Conservation (phyloP, 2,888 invertebrate genomes). For the Anorthoa munda region DNA sequence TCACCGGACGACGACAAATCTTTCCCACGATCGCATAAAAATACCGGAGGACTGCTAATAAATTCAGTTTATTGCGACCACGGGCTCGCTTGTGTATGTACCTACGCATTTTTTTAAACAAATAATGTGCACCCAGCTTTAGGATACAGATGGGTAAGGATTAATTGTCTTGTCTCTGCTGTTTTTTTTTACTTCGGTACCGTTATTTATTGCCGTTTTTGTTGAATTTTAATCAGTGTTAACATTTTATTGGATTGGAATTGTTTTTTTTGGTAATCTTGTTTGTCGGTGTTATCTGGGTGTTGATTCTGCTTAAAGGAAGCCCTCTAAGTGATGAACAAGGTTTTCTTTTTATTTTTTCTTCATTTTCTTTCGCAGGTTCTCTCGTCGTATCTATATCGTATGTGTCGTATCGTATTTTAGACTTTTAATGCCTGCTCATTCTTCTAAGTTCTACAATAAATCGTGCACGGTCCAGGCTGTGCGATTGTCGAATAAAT, state of each 20-base stretch:
- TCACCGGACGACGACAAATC: conserved; percentile 82
- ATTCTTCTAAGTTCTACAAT: too few relatives aligned
- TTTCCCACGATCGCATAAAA: conserved; percentile 77
- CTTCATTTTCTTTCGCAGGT: neutral
- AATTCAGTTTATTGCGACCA: conserved; percentile 82
- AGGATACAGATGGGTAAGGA: conserved; percentile 64
- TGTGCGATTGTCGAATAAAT: too few relatives aligned
- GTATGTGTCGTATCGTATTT: too few relatives aligned
- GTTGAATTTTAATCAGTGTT: conserved; percentile 54
- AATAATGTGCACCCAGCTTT: conserved; percentile 67
- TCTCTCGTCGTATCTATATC: neutral
- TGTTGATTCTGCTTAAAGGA: neutral
- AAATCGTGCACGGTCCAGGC: too few relatives aligned
- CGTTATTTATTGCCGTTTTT: conserved; percentile 58
- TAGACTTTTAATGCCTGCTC: too few relatives aligned
- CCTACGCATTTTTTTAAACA: conserved; percentile 61
- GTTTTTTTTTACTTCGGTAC: conserved; percentile 50
- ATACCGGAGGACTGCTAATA: conserved; percentile 77
- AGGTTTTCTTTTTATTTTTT: neutral
- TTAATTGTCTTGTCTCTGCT: conserved; percentile 65
- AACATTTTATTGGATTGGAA: conserved; percentile 36
- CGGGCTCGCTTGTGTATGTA: conserved; percentile 61
- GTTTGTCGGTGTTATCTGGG: neutral
- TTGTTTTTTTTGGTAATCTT: conserved; percentile 26
- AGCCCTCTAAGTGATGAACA: neutral